Base-by-base conservation (phyloP, 2,888 invertebrate genomes). In the Lasius platythorax region DNA sequence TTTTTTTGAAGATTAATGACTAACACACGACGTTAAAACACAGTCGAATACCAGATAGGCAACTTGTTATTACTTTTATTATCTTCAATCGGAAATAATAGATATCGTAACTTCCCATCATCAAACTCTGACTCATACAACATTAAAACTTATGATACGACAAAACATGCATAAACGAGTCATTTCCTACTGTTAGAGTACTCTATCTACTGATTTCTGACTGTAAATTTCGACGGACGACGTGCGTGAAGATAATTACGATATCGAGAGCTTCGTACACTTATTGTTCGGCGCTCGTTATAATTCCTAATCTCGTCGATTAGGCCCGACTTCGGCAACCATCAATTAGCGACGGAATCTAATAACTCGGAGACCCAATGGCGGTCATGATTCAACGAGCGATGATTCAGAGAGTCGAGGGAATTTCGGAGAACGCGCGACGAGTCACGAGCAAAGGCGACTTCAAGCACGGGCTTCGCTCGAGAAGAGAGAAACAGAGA, bases 371-470 rank as follows among this genome's bases (percentile, higher is more conserved):
- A 50, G 50, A 64, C 37, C 6, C 73, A 8, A 56, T 40, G 56
- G 33, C 6, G 43, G 28, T 28, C 37, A 56, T 79, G 79, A 79
- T 72, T 79, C 73, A 72, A 72, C 37, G 37, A 5, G 46, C 18
- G 72, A 79, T 79, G 79, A 79, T 72, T 79, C 79, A 79, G 73
- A 11, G 58, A 37, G 72, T 18, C 33, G 28, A 28, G 18, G n/a
- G 18, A 76, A 46, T 58, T 76, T 76, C 76, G 43, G 56, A 18
- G 67, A 67, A 82, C 12, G 28, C 53, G 18, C 30, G 64, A 53
- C 75, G 30, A 58, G 66, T 64, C 15, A 53, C 58, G 63, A 73
- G 30, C 53, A 28, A 12, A 43, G 40, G 15, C 11, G 23, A 70
- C 18, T 23, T 23, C 23, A 23, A 23, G 23, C 23, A 23, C 23